Base-by-base conservation (phyloP, 2,113 vertebrate species). In the Sorex araneus region DNA sequence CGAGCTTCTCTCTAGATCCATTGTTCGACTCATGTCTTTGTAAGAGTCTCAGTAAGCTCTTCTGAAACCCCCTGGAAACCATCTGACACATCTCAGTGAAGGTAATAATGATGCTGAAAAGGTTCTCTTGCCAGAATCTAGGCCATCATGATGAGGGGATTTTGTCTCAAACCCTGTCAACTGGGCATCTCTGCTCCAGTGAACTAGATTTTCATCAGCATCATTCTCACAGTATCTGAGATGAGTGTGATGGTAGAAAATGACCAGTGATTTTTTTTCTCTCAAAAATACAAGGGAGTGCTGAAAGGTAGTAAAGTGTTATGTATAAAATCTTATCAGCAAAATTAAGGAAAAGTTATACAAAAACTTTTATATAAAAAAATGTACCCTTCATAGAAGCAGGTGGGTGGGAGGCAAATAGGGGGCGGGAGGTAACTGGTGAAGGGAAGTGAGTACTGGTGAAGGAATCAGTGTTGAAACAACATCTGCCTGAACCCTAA, bases 31-130 rank as follows among this genome's bases (percentile, higher is more conserved):
- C 25, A 8, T 13, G 23, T n/a, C 36, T 75, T 63, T 91, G 67
- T 92, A 13, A 30, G n/a, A 36, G 82, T 50, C 87, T 86, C 50
- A 54, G 8, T 36, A 45, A 87, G 43, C 43, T 82, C 84, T 80
- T 89, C 63, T 6, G n/a, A 60, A 25, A 81, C 30, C 69, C 54
- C 60, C 34, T 78, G 32, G 18, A 77, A 74, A 70, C 34, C 43
- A 78, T 16, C 57, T 21, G 16, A 95, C 54, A 28, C 19, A 69
- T 45, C 82, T 45, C 21, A 77, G 23, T 50, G 76, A 79, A 30
- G 75, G 36, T 2, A 71, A 45, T 25, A 74, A 23, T 73, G 10
- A 6, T 36, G 5, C 32, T n/a, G 23, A 60, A 70, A 85, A 79
- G 34, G 45, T 23, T 74, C 2, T 87, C 32, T 12, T 21, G 8